A percentile compares a stretch with the other conserved stretches of the same genome.
These are phyloP conservation scores for Trididemnum miniatum DNA, from an alignment of 23 tunicate species.

Conservation along the genomic window DNA sequence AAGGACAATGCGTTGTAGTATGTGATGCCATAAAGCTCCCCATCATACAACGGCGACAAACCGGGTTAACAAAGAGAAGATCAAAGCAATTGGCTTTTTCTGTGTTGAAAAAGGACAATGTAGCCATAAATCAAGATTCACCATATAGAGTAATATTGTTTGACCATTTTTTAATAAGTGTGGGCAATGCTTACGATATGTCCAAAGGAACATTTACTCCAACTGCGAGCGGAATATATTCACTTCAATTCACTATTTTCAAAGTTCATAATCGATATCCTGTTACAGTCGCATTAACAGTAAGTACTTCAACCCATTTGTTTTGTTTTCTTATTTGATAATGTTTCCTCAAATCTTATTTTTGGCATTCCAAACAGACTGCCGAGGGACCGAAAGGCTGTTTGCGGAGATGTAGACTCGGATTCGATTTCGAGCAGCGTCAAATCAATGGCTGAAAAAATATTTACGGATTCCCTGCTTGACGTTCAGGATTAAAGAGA, in stretches of 20 bases:
- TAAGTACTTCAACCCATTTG: no score
- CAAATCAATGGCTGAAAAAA: no score
- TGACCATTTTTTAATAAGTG: slow-evolving; percentile 41
- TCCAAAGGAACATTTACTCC: slow-evolving; percentile 33
- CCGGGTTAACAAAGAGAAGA: neutral
- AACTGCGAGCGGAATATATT: slow-evolving; percentile 44
- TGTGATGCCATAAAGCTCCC: slow-evolving; percentile 37
- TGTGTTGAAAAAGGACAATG: neutral
- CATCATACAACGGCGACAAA: neutral
- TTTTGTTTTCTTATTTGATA: no score
- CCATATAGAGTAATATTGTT: slow-evolving; percentile 10
- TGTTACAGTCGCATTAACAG: slow-evolving; percentile 58
- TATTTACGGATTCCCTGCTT: no score
- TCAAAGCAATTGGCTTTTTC: slow-evolving; percentile 41
- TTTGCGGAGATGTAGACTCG: no score
- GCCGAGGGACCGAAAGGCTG: no score
- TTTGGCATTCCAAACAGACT: no score
- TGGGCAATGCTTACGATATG: slow-evolving; percentile 45
- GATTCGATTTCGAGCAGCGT: no score
- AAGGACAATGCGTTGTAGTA: slow-evolving; percentile 63
- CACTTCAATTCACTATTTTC: slow-evolving; percentile 44
- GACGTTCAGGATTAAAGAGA: no score
- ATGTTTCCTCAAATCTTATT: no score
- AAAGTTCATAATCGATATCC: slow-evolving; percentile 38
- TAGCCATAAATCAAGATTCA: neutral